Percentiles rank a stretch among this genome's conserved stretches.
These are phyloP conservation scores for Carettochelys insculpta DNA, from an alignment of 2,113 vertebrate species.

Conservation along the genomic window DNA sequence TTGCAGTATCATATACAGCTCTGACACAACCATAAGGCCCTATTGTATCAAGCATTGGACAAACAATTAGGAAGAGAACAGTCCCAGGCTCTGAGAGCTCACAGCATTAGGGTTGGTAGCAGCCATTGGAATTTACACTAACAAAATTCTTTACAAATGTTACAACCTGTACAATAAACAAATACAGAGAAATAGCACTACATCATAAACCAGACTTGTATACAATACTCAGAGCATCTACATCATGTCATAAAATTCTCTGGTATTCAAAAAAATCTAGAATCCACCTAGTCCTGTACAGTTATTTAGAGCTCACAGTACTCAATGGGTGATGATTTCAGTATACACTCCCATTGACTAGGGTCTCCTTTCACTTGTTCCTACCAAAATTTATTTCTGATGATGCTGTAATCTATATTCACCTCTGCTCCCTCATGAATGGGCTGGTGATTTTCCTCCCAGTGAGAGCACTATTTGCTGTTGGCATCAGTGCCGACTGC, in stretches of 20 bases:
- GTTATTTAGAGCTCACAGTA: too few relatives aligned
- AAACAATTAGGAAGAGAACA: background rate
- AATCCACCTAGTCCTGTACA: too few relatives aligned
- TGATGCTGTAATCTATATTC: background rate
- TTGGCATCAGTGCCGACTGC: background rate
- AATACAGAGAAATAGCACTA: fast-evolving
- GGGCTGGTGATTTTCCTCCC: fast-evolving
- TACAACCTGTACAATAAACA: too few relatives aligned
- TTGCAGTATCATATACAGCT: background rate
- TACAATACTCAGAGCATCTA: too few relatives aligned
- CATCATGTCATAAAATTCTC: background rate
- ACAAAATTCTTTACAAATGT: too few relatives aligned
- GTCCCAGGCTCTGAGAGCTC: background rate
- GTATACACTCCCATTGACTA: background rate
- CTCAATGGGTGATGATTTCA: background rate
- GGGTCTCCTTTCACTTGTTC: background rate
- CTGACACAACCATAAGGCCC: background rate
- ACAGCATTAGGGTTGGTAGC: too few relatives aligned
- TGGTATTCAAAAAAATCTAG: background rate
- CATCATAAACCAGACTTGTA: background rate
- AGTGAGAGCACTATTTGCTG: fast-evolving
- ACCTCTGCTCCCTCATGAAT: background rate
- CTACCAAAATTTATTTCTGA: too few relatives aligned
- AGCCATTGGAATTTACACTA: too few relatives aligned
- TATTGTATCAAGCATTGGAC: background rate